Percentiles rank a stretch among this genome's conserved stretches.
Evolutionary conservation across 2,888 invertebrate genomes (phyloP).

Genomic region (Eugnorisma glareosa): DNA sequence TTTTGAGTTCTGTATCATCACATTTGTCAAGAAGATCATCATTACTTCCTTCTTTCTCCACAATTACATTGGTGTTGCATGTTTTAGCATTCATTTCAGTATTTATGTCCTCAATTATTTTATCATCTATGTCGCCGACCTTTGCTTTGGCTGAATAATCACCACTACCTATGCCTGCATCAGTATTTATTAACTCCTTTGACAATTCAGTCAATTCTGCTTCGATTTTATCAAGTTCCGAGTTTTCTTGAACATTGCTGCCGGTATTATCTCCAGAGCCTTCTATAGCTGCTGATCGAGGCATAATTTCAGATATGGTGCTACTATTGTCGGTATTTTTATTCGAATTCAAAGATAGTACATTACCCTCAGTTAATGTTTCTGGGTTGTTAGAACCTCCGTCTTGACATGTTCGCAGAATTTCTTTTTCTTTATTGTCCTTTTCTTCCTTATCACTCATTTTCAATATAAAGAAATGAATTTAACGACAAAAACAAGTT

Average conservation of each 20-base stretch:
- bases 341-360: neutral
- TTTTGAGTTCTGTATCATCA: neutral
- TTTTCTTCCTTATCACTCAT: conserved; percentile 53
- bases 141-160: neutral
- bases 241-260: neutral
- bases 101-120: neutral
- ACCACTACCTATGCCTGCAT: neutral
- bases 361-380: conserved; percentile 2
- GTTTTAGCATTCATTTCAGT: neutral
- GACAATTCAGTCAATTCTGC: neutral
- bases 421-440: conserved; percentile 30
- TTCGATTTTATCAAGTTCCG: neutral
- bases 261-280: conserved; percentile 22
- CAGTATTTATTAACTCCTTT: neutral
- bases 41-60: neutral
- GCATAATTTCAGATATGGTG: neutral
- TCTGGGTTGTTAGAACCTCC: neutral
- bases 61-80: neutral
- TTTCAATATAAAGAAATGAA: conserved; percentile 6
- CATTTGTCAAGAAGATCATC: neutral
- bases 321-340: neutral
- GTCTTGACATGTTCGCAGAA: neutral
- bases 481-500: conserved; percentile 6
- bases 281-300: neutral
- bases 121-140: neutral